A percentile compares a stretch with the other conserved stretches of the same genome.
Evolutionary conservation across 1,140 invertebrate genomes (phyloP).

Genomic region (Amphibalanus amphitrite): DNA sequence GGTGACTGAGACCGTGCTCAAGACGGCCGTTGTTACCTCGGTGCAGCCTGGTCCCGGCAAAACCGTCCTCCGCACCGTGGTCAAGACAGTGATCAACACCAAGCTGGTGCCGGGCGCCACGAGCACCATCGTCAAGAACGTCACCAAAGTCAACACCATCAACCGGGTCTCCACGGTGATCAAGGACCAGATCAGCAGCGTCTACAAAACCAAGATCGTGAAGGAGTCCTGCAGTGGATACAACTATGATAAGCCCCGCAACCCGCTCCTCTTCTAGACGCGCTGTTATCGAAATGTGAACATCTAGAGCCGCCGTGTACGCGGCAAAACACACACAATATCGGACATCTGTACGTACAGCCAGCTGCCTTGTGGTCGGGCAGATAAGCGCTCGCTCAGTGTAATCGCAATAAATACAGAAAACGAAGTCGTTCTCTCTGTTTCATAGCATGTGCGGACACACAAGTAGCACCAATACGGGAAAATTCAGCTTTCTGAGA

Average conservation of each 20-base stretch:
- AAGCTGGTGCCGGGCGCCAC: conserved; percentile 11
- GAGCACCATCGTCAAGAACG: background rate
- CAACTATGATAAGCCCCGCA: conserved; percentile 10
- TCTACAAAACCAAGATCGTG: conserved; percentile 9
- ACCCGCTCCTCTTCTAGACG: conserved; percentile 3
- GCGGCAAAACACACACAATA: no score
- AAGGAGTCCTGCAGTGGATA: conserved; percentile 13
- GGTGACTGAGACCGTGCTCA: conserved; percentile 8
- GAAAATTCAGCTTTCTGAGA: no score
- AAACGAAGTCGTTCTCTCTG: no score
- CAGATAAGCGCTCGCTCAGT: no score
- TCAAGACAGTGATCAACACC: conserved; percentile 8
- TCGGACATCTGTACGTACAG: no score
- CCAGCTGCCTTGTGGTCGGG: no score
- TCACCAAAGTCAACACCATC: no score
- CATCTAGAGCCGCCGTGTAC: no score
- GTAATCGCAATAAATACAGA: no score
- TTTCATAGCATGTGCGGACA: no score
- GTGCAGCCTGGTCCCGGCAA: conserved; percentile 11
- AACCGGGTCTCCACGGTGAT: background rate
- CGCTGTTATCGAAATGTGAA: no score
- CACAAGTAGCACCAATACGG: no score
- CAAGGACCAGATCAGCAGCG: conserved; percentile 12
- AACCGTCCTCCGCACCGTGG: background rate
- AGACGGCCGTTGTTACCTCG: conserved; percentile 6